Evolutionary conservation across 2,113 vertebrate genomes (phyloP), one percentile per base, ranked within the genome.

Genomic region (Stercorarius parasiticus): DNA sequence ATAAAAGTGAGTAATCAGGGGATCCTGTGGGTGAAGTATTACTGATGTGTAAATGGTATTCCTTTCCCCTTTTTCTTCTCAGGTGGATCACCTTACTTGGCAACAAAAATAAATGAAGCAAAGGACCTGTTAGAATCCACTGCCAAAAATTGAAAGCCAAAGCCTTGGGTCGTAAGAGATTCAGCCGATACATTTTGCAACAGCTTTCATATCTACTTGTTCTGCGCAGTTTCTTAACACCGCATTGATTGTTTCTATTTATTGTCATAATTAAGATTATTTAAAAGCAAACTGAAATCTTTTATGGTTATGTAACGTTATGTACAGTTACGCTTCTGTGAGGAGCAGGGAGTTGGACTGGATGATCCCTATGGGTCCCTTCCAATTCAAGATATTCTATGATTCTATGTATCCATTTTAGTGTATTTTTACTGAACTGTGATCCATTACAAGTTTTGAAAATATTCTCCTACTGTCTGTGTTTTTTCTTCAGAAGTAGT

Each of bases 51-150:
- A 80, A 86, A 61, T 59, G 77, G 36, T 69, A 42, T 97, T 90
- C 84, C 43, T 95, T 88, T 79, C 29, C 13, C 25, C 27, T 96
- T 96, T 97, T 81, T 96, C 58, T 83, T 97, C 70, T 93, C 87
- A 99, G 99, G 98, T 97, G 98, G 99, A 95, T 99, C 98, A 50
- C 98, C 98, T 50, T 99, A 98, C 94, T 96, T 99, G 91, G 98
- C 99, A 90, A 97, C 97, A 83, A 99, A 99, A 98, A 98, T 99
- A 97, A 99, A 99, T 69, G 98, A 99, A 98, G 98, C 99, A 38
- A 99, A 99, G 96, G 98, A 99, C 93, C 92, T 99, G 62, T 66
- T 99, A 82, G 98, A 99, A 96, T 98, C 98, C 69, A 95, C 95
- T 94, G 86, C 86, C 87, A 98, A 98, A 96, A 96, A 95, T 3